phyloP scores from a whole-genome alignment of 2,888 invertebrate species.

The Quadroppia sp. region DNA sequence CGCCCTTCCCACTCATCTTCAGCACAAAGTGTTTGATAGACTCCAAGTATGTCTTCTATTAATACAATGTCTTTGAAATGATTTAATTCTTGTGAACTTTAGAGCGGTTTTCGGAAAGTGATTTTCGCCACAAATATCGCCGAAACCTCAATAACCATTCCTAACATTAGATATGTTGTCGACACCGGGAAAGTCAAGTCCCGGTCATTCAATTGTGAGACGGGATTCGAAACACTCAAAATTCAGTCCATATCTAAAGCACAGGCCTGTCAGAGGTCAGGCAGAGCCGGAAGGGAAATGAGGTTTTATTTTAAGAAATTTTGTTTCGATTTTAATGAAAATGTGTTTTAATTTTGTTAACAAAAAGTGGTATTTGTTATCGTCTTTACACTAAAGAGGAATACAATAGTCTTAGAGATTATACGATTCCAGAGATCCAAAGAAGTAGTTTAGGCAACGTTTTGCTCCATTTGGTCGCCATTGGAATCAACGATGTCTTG shows the following conservation, averaged over 20 bases:
- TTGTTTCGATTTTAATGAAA: constrained; percentile 18
- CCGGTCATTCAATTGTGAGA: constrained; percentile 67
- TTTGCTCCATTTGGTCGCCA: constrained; percentile 73
- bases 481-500: constrained; percentile 70
- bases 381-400: constrained; percentile 75
- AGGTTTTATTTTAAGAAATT: too few species aligned
- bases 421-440: constrained; percentile 81
- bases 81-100: too few species aligned
- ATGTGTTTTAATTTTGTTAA: neutral
- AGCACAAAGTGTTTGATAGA: constrained; percentile 56
- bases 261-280: constrained; percentile 87
- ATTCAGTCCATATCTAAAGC: constrained; percentile 80
- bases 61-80: too few species aligned
- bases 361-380: constrained; percentile 71
- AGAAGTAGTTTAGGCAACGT: constrained; percentile 68
- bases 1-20: constrained; percentile 56
- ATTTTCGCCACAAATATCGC: constrained; percentile 62
- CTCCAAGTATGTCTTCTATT: too few species aligned
- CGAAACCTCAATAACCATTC: constrained; percentile 62
- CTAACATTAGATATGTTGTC: constrained; percentile 79
- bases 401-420: constrained; percentile 66
- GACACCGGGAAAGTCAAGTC: constrained; percentile 85
- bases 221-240: constrained; percentile 75
- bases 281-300: constrained; percentile 75
- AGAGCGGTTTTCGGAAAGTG: constrained; percentile 57